A percentile compares a stretch with the other conserved stretches of the same genome.
Conservation (phyloP, 2,888 invertebrate genomes). For the Gymnoscelis rufifasciata region DNA sequence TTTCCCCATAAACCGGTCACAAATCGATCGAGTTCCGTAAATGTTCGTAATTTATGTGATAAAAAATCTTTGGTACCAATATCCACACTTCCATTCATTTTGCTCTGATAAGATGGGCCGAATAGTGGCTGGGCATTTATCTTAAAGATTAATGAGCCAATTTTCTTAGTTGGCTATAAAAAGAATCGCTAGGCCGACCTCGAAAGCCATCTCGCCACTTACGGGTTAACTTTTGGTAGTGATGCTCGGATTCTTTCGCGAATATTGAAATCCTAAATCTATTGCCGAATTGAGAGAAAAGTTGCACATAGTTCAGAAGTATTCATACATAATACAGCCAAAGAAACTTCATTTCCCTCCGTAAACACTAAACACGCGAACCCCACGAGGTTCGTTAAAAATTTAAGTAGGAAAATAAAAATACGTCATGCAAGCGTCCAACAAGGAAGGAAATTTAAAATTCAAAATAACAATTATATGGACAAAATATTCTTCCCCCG, state of each 20-base stretch:
- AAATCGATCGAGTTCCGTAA: slow-evolving; percentile 41
- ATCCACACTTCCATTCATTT: slow-evolving; percentile 67
- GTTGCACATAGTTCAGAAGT: slow-evolving; percentile 27
- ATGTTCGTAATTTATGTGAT: slow-evolving; percentile 38
- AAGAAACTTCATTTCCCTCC: slow-evolving; percentile 8
- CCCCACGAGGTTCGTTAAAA: slow-evolving; percentile 13
- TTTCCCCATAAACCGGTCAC: slow-evolving; percentile 40
- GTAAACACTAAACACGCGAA: slow-evolving; percentile 3
- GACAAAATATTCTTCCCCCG: slow-evolving; percentile 61
- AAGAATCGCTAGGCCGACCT: slow-evolving; percentile 72
- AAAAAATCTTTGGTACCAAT: slow-evolving; percentile 51
- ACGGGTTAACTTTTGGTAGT: slow-evolving; percentile 55
- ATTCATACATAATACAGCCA: slow-evolving; percentile 15
- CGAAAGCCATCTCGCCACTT: slow-evolving; percentile 55
- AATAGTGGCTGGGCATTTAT: slow-evolving; percentile 77
- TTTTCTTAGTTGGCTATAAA: slow-evolving; percentile 79
- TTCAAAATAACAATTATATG: slow-evolving; percentile 74
- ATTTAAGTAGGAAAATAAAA: slow-evolving; percentile 32
- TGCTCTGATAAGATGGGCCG: slow-evolving; percentile 73
- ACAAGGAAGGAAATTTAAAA: slow-evolving; percentile 55
- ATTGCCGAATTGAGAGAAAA: slow-evolving; percentile 26
- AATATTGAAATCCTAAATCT: slow-evolving; percentile 33
- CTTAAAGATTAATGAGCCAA: slow-evolving; percentile 79
- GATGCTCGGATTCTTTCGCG: slow-evolving; percentile 42
- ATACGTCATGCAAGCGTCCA: slow-evolving; percentile 13